Percentiles rank a stretch among this genome's conserved stretches.
Conservation (phyloP, 1,140 invertebrate genomes). For the Drosophila mojavensis region DNA sequence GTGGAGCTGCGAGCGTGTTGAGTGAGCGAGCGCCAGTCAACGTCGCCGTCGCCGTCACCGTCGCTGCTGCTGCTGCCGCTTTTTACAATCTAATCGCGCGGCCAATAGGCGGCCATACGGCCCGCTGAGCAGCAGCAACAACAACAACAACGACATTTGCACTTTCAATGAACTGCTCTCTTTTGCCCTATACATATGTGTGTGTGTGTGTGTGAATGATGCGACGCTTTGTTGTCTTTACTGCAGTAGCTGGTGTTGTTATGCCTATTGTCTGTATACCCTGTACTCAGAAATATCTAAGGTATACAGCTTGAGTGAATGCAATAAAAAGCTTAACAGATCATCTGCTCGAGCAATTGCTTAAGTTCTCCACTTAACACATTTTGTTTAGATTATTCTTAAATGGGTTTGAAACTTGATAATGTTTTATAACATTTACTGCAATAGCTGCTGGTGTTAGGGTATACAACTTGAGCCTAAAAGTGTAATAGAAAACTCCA, state of each 20-base stretch:
- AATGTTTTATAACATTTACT: too few relatives aligned
- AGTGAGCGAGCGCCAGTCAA: constrained; percentile 11
- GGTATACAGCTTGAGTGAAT: background rate
- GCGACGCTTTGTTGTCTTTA: constrained; percentile 37
- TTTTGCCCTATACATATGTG: constrained; percentile 33
- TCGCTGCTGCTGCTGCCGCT: constrained; percentile 2
- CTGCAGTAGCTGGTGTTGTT: constrained; percentile 14
- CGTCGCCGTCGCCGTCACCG: background rate
- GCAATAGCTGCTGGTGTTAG: too few relatives aligned
- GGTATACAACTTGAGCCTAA: too few relatives aligned
- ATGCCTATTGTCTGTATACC: background rate
- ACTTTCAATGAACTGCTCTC: constrained; percentile 56
- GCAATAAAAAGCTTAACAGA: too few relatives aligned
- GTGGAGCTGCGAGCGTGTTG: background rate
- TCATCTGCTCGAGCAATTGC: too few relatives aligned
- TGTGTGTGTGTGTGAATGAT: constrained; percentile 15
- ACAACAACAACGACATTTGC: constrained; percentile 47
- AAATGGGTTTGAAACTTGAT: too few relatives aligned
- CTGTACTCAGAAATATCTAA: background rate
- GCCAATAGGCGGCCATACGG: constrained; percentile 61
- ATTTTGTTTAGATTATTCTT: too few relatives aligned
- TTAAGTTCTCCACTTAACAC: too few relatives aligned
- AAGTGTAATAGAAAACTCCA: too few relatives aligned
- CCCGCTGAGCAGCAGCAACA: constrained; percentile 46
- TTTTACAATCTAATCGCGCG: constrained; percentile 74